Evolutionary conservation across 2,797 vertebrate genomes (phyloP), one percentile per base, ranked within the genome.

Genomic region (Geotrypetes seraphini): DNA sequence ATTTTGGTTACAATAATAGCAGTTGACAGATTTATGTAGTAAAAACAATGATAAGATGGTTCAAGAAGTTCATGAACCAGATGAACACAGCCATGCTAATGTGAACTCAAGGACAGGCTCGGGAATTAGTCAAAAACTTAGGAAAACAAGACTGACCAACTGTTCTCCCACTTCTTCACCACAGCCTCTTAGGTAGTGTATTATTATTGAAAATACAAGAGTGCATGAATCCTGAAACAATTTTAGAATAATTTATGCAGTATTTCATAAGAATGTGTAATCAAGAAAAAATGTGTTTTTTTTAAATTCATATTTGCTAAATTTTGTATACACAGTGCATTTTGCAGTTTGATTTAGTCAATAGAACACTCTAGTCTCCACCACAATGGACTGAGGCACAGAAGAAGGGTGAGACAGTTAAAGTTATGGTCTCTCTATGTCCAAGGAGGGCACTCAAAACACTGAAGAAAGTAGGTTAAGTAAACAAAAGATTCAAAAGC

Each of bases 111-210:
- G 75, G 75, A 73, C 77, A 74, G 72, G 75, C 70, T 71, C 69
- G 53, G 60, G 78, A 75, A 74, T 77, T 75, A 73, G 73, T 78
- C 73, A 83, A 80, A 69, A 67, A 42, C 63, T 81, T 79, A 73
- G 59, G 65, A 68, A 80, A 80, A 79, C 76, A 83, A n/a, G 25
- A 34, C 46, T 69, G 60, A 56, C 60, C 61, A 68, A 69, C 63
- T 66, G 66, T 57, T 69, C 60, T 63, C 71, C 62, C 39, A 56
- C 39, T 63, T 48, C 53, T 43, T 78, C 51, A 78, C 73, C 78
- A 68, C 76, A 75, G 76, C 78, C 79, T 79, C 66, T n/a, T 54
- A 62, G 60, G 41, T 62, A 65, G 31, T 51, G n/a, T n/a, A n/a
- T n/a, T 44, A 45, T 48, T 47, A 46, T 57, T 60, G 54, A 59